phyloP scores from a whole-genome alignment of 2,797 vertebrate genomes.

The Vespertilio murinus region DNA sequence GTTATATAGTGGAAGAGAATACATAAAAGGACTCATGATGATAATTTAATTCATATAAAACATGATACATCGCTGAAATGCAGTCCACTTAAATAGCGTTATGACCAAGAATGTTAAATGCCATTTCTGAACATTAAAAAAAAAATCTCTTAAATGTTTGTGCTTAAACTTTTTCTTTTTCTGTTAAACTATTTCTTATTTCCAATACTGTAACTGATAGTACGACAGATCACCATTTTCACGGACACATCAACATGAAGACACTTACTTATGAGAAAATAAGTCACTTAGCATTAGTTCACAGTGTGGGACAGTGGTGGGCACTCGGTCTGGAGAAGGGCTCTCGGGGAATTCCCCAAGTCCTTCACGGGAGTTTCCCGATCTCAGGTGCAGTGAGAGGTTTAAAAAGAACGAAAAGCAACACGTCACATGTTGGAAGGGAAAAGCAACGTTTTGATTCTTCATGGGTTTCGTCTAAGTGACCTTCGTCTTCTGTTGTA shows the following conservation, averaged over 20 bases:
- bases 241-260: conserved; percentile 87
- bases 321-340: conserved; percentile 84
- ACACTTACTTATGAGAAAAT: conserved; percentile 88
- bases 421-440: conserved; percentile 84
- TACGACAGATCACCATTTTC: conserved; percentile 88
- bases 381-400: conserved; percentile 83
- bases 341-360: conserved; percentile 83
- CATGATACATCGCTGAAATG: conserved; percentile 85
- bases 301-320: conserved; percentile 89
- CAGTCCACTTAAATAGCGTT: conserved; percentile 87
- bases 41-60: conserved; percentile 89
- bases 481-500: conserved; percentile 98
- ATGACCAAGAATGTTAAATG: conserved; percentile 85
- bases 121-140: conserved; percentile 82
- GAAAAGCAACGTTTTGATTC: conserved; percentile 82
- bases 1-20: conserved; percentile 81
- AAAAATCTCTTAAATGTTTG: conserved; percentile 84
- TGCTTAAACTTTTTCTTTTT: conserved; percentile 82
- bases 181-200: conserved; percentile 87
- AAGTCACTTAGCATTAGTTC: conserved; percentile 90
- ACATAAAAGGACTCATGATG: conserved; percentile 84
- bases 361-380: conserved; percentile 84
- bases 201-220: conserved; percentile 88
- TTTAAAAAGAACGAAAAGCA: conserved; percentile 84
- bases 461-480: conserved; percentile 92